phyloP scores from a whole-genome alignment of 2,888 invertebrate genomes.

The Brachypterus glaber region DNA sequence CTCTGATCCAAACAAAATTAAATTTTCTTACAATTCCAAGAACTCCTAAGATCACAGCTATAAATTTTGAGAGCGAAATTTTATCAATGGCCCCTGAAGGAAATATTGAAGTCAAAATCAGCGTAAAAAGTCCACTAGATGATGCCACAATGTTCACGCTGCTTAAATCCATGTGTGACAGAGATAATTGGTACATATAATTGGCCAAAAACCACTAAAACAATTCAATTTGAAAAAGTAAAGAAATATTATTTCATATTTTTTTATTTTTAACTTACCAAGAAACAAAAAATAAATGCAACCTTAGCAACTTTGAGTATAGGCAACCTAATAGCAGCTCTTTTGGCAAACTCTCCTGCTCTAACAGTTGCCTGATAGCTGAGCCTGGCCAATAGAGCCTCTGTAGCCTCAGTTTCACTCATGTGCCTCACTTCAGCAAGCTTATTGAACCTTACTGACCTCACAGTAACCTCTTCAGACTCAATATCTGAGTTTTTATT shows the following conservation, averaged over 20 bases:
- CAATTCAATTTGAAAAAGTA: no score
- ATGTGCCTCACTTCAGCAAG: slow-evolving; percentile 82
- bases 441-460: slow-evolving; percentile 77
- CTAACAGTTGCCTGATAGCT: slow-evolving; percentile 90
- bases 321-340: slow-evolving; percentile 67
- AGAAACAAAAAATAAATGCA: slow-evolving; percentile 73
- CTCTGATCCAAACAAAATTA: no score
- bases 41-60: slow-evolving; percentile 70
- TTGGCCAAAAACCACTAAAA: slow-evolving; percentile 92
- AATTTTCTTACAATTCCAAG: slow-evolving; percentile 62
- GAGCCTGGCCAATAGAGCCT: slow-evolving; percentile 82
- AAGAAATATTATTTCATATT: slow-evolving; percentile 7
- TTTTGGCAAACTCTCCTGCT: slow-evolving; percentile 67
- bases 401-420: slow-evolving; percentile 84
- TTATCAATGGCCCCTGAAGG: slow-evolving; percentile 74
- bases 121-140: slow-evolving; percentile 79
- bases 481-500: slow-evolving; percentile 62
- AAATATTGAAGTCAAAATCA: slow-evolving; percentile 77
- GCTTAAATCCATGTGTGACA: slow-evolving; percentile 73
- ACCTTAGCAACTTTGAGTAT: slow-evolving; percentile 70
- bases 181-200: slow-evolving; percentile 83
- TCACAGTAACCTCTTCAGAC: slow-evolving; percentile 71
- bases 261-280: slow-evolving; percentile 52
- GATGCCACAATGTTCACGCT: slow-evolving; percentile 85
- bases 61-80: slow-evolving; percentile 76